A percentile compares a stretch with the other conserved stretches of the same genome.
phyloP scores from a whole-genome alignment of 2,113 vertebrate genomes.

The Ellobius talpinus region DNA sequence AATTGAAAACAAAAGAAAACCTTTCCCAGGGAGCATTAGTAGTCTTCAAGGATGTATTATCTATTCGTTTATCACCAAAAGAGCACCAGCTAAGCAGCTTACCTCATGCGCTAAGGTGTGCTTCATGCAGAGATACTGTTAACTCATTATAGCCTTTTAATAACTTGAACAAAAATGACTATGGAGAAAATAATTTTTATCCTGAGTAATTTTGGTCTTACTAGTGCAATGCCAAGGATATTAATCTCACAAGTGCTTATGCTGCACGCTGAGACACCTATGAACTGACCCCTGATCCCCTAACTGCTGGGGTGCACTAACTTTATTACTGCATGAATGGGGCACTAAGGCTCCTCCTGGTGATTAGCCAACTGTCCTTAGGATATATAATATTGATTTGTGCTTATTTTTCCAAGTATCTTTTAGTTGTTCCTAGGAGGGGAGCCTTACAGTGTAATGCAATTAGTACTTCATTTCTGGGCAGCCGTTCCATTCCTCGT shows the following conservation, averaged over 20 bases:
- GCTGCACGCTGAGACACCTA: background rate
- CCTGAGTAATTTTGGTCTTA: background rate
- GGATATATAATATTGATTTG: background rate
- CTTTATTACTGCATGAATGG: background rate
- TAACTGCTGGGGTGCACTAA: background rate
- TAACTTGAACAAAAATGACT: conserved; percentile 63
- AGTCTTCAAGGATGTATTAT: conserved; percentile 53
- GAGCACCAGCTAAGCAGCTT: conserved; percentile 50
- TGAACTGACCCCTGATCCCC: background rate
- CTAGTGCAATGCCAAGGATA: background rate
- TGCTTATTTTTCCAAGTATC: conserved; percentile 26
- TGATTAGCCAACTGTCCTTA: background rate
- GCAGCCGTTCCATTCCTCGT: background rate
- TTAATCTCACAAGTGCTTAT: background rate
- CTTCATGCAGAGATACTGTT: conserved; percentile 30
- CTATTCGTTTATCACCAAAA: conserved; percentile 54
- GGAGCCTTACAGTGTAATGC: background rate
- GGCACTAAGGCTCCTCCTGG: background rate
- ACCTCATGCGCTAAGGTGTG: background rate
- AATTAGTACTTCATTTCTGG: conserved; percentile 31
- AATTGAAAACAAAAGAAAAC: conserved; percentile 72
- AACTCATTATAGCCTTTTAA: conserved; percentile 60
- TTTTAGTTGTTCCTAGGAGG: conserved; percentile 45
- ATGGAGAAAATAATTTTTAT: conserved; percentile 49
- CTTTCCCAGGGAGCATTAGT: conserved; percentile 15